Percentiles rank a stretch among this genome's conserved stretches.
These are phyloP conservation scores for Epistrophella euchroma DNA, from an alignment of 2,888 invertebrate genomes.

Conservation along the genomic window DNA sequence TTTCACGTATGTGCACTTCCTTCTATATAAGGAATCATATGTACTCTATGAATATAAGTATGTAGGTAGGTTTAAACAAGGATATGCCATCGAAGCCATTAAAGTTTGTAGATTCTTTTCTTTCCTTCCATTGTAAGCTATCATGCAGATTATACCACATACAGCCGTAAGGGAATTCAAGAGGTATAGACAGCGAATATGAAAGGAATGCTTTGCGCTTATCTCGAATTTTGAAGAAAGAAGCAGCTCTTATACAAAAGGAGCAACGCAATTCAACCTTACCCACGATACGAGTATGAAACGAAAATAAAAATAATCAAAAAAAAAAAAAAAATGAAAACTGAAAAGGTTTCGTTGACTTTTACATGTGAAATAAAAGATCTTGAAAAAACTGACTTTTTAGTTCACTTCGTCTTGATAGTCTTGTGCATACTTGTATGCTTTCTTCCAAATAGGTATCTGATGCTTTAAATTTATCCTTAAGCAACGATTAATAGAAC, in stretches of 20 bases:
- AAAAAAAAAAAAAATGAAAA: not conserved
- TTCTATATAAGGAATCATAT: not conserved
- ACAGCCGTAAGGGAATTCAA: conserved; percentile 33
- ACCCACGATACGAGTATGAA: conserved; percentile 7
- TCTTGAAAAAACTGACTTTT: conserved; percentile 69
- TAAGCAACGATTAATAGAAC: conserved; percentile 64
- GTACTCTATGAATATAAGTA: no score
- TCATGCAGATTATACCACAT: conserved; percentile 60
- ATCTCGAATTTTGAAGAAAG: conserved; percentile 51
- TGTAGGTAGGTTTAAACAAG: conserved; percentile 5
- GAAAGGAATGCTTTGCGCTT: conserved; percentile 70
- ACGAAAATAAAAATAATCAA: not conserved
- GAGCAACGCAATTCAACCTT: conserved; percentile 51
- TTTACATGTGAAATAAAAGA: conserved; percentile 65
- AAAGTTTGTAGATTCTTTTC: conserved; percentile 67
- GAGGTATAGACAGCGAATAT: conserved; percentile 2
- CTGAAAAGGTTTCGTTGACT: conserved; percentile 59
- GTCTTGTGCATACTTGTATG: conserved; percentile 6
- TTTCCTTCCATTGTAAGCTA: conserved; percentile 33
- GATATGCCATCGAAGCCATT: conserved; percentile 60
- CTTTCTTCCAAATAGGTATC: conserved; percentile 57
- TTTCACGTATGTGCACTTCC: conserved; percentile 13
- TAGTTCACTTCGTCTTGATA: conserved; percentile 43
- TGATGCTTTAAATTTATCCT: conserved; percentile 73
- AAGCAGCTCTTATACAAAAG: conserved; percentile 42